phyloP scores from a whole-genome alignment of 2,888 invertebrate genomes.

The Noctua fimbriata region DNA sequence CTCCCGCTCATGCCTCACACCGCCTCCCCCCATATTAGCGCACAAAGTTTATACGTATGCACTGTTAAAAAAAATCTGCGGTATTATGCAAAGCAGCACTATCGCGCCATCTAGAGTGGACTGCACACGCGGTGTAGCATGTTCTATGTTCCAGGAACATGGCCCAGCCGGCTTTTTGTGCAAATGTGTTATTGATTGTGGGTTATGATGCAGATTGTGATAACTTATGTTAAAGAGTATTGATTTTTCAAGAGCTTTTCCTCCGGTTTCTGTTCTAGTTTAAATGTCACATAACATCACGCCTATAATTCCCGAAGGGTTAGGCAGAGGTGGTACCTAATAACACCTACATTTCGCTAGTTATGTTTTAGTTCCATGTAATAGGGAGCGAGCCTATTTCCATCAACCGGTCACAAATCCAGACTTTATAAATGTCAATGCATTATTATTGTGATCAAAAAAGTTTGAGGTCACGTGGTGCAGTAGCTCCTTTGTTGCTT shows the following conservation, averaged over 20 bases:
- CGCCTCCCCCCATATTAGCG: conserved; percentile 74
- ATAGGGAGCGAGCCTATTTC: too few species aligned
- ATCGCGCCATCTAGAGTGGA: conserved; percentile 80
- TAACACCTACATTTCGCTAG: too few species aligned
- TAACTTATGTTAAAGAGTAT: background rate
- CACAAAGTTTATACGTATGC: conserved; percentile 81
- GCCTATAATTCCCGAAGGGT: too few species aligned
- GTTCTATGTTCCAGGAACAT: conserved; percentile 69
- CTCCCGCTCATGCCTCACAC: conserved; percentile 56
- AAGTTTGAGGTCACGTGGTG: background rate
- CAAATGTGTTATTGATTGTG: conserved; percentile 58
- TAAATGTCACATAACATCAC: too few species aligned
- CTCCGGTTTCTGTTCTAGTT: background rate
- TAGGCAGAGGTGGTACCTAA: too few species aligned
- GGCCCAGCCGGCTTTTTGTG: conserved; percentile 49
- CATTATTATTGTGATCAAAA: background rate
- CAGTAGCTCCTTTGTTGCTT: background rate
- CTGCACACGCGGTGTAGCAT: conserved; percentile 80
- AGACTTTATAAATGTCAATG: too few species aligned
- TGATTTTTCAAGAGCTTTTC: background rate
- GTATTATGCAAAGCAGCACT: conserved; percentile 86
- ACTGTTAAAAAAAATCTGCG: conserved; percentile 87
- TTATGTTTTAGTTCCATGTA: too few species aligned
- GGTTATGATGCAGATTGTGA: conserved; percentile 40
- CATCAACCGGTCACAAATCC: too few species aligned